Percentiles rank a stretch among this genome's conserved stretches.
These are phyloP conservation scores for Denticeps clupeoides DNA, from an alignment of 2,797 vertebrate genomes.

Conservation along the genomic window DNA sequence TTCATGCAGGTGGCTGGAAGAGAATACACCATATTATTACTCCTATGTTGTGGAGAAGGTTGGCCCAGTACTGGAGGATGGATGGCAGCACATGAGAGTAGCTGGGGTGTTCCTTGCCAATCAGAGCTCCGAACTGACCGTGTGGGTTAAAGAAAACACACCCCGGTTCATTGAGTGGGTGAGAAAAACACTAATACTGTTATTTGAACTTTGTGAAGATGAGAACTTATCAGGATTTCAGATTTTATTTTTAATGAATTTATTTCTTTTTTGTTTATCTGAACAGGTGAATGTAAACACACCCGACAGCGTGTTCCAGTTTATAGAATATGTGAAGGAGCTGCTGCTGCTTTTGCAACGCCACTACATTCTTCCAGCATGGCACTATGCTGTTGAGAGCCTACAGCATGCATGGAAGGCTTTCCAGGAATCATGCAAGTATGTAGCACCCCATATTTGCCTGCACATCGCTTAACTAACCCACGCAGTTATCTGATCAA, in stretches of 20 bases:
- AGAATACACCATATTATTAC: slow-evolving; percentile 60
- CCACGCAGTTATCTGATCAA: too few relatives aligned
- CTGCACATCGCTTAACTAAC: neutral
- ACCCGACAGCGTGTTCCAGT: slow-evolving; percentile 63
- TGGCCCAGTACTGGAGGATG: slow-evolving; percentile 59
- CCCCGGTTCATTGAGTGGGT: slow-evolving; percentile 68
- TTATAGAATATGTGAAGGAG: slow-evolving; percentile 58
- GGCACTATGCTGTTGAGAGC: slow-evolving; percentile 42
- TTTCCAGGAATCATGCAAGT: slow-evolving; percentile 81
- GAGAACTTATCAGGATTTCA: neutral
- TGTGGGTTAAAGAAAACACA: slow-evolving; percentile 56
- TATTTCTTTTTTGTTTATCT: slow-evolving; percentile 4
- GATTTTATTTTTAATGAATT: neutral
- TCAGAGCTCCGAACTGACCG: slow-evolving; percentile 48
- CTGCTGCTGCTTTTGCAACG: slow-evolving; percentile 68
- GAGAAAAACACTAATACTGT: slow-evolving; percentile 21
- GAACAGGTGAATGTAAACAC: slow-evolving; percentile 58
- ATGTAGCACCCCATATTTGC: slow-evolving; percentile 32
- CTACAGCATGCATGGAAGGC: slow-evolving; percentile 62
- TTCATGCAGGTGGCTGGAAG: slow-evolving; percentile 70
- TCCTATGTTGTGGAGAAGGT: slow-evolving; percentile 47
- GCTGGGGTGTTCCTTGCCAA: slow-evolving; percentile 40
- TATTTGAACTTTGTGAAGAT: neutral
- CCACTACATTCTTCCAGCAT: slow-evolving; percentile 62
- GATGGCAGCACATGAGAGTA: slow-evolving; percentile 44